A percentile compares a stretch with the other conserved stretches of the same genome.
Evolutionary conservation across 92 coral and sea anemone genomes (phyloP).

Genomic region (Paramuricea clavata): DNA sequence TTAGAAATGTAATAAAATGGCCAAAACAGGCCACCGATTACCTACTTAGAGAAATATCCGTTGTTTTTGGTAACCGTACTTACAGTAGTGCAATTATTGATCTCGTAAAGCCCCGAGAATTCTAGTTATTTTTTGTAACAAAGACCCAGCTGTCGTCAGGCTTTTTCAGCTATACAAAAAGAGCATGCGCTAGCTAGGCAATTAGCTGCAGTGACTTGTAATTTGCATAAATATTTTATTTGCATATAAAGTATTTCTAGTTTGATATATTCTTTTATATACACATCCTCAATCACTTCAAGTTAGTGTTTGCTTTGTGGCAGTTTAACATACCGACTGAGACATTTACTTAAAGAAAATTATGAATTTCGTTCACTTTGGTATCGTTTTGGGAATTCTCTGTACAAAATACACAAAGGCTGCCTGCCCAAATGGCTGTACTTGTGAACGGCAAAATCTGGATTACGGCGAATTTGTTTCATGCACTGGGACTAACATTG

Average conservation of each 20-base stretch:
- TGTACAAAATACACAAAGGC: neutral
- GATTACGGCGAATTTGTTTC: neutral
- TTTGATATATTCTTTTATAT: neutral
- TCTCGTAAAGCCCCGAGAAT: neutral
- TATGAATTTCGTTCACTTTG: neutral
- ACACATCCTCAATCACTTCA: constrained; percentile 43
- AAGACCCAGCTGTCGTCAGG: too few species aligned
- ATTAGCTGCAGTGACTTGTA: neutral
- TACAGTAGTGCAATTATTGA: neutral
- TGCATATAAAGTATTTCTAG: neutral
- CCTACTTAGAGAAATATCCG: too few species aligned
- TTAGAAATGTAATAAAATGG: too few species aligned
- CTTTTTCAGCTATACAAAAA: neutral
- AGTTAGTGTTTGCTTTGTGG: constrained; percentile 28
- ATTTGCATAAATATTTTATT: constrained; percentile 2
- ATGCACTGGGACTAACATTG: neutral
- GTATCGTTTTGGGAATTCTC: neutral
- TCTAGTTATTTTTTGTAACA: constrained; percentile 4
- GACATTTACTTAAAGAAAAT: neutral
- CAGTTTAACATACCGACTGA: neutral
- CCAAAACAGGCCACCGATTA: too few species aligned
- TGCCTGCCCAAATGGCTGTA: constrained; percentile 25
- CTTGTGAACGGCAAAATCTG: neutral
- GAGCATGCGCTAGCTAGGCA: neutral
- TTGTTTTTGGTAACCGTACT: too few species aligned